A percentile compares a stretch with the other conserved stretches of the same genome.
phyloP scores from a whole-genome alignment of 2,797 vertebrate genomes.

The Tenualosa ilisha region DNA sequence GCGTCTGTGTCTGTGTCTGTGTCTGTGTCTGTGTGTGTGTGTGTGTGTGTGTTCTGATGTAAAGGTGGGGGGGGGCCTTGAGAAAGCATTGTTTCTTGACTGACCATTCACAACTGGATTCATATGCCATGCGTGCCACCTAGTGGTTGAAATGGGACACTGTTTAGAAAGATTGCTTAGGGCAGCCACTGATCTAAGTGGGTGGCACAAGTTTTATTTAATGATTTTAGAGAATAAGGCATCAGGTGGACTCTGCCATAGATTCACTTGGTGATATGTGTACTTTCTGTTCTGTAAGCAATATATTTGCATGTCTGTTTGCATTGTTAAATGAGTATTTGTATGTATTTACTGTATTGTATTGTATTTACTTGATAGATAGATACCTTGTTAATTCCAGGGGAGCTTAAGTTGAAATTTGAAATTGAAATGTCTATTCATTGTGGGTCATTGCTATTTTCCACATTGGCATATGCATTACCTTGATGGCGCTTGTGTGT shows the following conservation, averaged over 20 bases:
- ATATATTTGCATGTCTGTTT: neutral
- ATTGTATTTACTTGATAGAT: no score
- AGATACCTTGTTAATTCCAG: no score
- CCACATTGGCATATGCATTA: neutral
- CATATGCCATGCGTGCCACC: conserved; percentile 46
- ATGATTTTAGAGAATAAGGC: neutral
- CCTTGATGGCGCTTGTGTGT: neutral
- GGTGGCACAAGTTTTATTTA: neutral
- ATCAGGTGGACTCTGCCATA: neutral
- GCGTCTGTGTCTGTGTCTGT: neutral
- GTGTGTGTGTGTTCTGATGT: neutral
- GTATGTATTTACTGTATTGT: no score
- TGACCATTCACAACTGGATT: neutral
- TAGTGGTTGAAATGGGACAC: conserved; percentile 41
- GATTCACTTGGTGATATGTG: neutral
- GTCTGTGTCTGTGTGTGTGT: neutral
- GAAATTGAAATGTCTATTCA: no score
- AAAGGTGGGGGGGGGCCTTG: neutral
- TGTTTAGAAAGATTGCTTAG: neutral
- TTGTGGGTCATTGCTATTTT: neutral
- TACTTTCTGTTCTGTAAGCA: neutral
- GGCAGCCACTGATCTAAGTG: neutral
- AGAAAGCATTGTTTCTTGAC: neutral
- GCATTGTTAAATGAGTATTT: neutral
- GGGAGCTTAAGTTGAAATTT: no score